These are phyloP conservation scores for Mustelus asterias DNA, from an alignment of 2,113 vertebrate genomes.

Conservation along the genomic window DNA sequence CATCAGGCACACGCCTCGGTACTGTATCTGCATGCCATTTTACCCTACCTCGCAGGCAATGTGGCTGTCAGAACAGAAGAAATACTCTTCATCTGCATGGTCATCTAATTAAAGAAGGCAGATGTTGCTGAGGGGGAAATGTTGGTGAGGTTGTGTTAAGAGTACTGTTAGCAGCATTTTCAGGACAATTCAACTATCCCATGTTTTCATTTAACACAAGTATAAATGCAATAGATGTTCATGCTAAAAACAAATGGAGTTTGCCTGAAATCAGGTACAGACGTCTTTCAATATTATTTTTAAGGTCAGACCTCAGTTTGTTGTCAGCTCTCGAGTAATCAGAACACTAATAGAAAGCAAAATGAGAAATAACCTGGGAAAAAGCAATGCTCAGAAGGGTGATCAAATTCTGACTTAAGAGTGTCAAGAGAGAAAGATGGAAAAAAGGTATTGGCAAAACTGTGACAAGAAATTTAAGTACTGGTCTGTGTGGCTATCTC, in stretches of 20 bases:
- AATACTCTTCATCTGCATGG: neutral
- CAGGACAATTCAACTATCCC: neutral
- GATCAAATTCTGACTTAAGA: neutral
- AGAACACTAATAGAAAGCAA: neutral
- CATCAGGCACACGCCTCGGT: neutral
- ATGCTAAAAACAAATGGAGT: neutral
- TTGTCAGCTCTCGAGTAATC: neutral
- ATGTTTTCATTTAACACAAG: neutral
- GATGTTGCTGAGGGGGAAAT: conserved; percentile 12
- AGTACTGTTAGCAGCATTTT: neutral
- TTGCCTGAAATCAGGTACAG: neutral
- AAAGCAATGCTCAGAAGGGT: neutral
- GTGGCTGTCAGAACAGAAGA: neutral
- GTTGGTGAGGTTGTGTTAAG: neutral
- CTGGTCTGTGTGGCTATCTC: neutral
- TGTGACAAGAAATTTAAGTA: neutral
- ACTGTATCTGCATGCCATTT: conserved; percentile 17
- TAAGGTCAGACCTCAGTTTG: neutral
- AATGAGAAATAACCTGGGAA: neutral
- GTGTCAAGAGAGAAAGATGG: neutral
- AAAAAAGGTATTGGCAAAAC: neutral
- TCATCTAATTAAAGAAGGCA: conserved; percentile 21
- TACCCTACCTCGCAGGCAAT: conserved; percentile 13
- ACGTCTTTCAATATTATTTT: neutral
- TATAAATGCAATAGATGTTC: neutral